These are phyloP conservation scores for Holotrichia oblita DNA, from an alignment of 1,140 invertebrate genomes.

Conservation along the genomic window DNA sequence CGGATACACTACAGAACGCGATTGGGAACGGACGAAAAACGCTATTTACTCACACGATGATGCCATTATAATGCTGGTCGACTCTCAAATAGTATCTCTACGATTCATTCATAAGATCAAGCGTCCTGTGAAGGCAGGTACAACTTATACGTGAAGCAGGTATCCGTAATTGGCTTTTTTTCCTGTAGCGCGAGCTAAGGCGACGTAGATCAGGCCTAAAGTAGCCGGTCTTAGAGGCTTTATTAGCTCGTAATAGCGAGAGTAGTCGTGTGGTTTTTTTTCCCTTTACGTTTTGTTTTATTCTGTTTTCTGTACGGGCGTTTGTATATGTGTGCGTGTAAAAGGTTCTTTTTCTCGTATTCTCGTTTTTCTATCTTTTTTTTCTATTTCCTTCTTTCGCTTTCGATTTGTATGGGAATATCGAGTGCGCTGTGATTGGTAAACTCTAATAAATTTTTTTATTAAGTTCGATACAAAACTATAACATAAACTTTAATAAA, in stretches of 20 bases:
- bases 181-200: constrained; percentile 23
- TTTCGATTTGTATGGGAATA: no score
- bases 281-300: not conserved
- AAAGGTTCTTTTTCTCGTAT: constrained; percentile 48
- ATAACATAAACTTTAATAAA: no score
- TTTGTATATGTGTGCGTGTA: constrained; percentile 25
- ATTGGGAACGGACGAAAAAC: not conserved
- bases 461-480: no score
- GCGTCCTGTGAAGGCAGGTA: constrained; percentile 49
- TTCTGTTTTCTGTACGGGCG: not conserved
- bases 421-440: no score
- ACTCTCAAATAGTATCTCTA: constrained; percentile 51
- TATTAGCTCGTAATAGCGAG: not conserved
- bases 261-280: constrained; percentile 44
- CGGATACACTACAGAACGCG: not conserved
- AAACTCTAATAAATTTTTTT: no score
- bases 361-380: constrained; percentile 13
- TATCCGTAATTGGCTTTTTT: constrained; percentile 59
- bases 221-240: not conserved
- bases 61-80: constrained; percentile 48
- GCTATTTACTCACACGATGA: constrained; percentile 33
- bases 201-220: constrained; percentile 33
- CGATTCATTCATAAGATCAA: constrained; percentile 58
- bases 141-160: constrained; percentile 47
- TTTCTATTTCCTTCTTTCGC: no score